Conservation (phyloP, 1,140 invertebrate genomes). For the Papilio machaon region DNA sequence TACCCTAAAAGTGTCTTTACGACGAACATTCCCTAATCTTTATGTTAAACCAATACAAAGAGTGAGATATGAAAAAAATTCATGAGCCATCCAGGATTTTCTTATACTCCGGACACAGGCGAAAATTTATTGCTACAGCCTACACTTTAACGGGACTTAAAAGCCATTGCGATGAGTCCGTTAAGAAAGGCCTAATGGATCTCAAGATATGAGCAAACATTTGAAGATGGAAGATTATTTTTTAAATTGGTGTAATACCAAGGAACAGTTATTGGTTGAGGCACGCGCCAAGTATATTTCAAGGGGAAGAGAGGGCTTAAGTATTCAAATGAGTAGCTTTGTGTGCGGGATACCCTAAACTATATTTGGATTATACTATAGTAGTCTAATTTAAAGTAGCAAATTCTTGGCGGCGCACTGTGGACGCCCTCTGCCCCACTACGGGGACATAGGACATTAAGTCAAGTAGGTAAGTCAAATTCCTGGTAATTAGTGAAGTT, state of each 20-base stretch:
- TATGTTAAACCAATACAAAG: constrained; percentile 26
- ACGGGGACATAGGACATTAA: too few relatives aligned
- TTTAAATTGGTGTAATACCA: constrained; percentile 35
- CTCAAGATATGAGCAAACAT: constrained; percentile 38
- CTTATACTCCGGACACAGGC: constrained; percentile 30
- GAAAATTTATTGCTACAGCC: constrained; percentile 37
- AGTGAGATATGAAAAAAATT: constrained; percentile 36
- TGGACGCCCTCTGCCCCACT: too few relatives aligned
- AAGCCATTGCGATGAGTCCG: constrained; percentile 35
- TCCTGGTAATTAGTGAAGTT: too few relatives aligned
- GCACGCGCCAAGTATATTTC: constrained; percentile 30
- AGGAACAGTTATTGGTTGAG: constrained; percentile 26
- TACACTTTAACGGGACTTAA: constrained; percentile 37
- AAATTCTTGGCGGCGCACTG: too few relatives aligned
- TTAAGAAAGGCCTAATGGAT: constrained; percentile 37
- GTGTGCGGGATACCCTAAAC: neutral
- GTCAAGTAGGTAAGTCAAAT: too few relatives aligned
- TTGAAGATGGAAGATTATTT: constrained; percentile 35
- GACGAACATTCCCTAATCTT: constrained; percentile 26
- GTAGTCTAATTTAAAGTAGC: too few relatives aligned
- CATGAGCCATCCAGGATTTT: constrained; percentile 33
- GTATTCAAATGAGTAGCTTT: constrained; percentile 19
- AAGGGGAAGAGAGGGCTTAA: constrained; percentile 5
- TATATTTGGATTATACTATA: neutral
- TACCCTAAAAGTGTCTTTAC: constrained; percentile 30